Evolutionary conservation across 2,888 invertebrate genomes (phyloP), one percentile per base, ranked within the genome.

Genomic region (Aethes cnicana): DNA sequence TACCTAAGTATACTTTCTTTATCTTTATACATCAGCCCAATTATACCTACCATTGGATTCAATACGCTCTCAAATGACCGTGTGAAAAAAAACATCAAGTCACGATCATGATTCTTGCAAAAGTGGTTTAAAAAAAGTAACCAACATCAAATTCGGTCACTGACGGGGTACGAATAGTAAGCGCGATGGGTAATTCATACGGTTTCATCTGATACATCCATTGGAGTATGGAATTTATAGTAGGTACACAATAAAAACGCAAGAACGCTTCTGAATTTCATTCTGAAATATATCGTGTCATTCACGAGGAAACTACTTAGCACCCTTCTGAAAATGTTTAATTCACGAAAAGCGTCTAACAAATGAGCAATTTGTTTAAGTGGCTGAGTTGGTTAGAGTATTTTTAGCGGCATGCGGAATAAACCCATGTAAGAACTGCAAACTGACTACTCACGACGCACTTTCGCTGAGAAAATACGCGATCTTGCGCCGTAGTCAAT

Each of bases 401-500:
- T 46, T 46, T 46, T 52, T 44, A 52, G 25, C 41, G 9, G 8
- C 32, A 21, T 42, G 28, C 41, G 28, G 42, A 49, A 49, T 9
- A 17, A 52, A 39, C 44, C 44, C 25, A 36, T 33, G 32, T 32
- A 44, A 16, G 7, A 44, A 25, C 33, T 32, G 32, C 37, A 32
- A 52, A 46, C 37, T 14, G 17, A 32, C 44, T 36, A 44, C 23
- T 46, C 39, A 52, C 44, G 39, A 46, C 25, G 9, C 33, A 37
- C 32, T 18, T 17, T 44, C 25, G 4, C 6, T 7, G 14, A 14
- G 1, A 21, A 32, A 16, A 26, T 8, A 17, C 11, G 8, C 2
- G 18, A 52, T 32, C 26, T 23, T 39, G 11, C 7, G 1, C 7
- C 3, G 1, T 20, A 20, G 4, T 7, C n/a, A 14, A 23, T 25